Conservation (phyloP, 2,113 vertebrate genomes). For the Prinia subflava region DNA sequence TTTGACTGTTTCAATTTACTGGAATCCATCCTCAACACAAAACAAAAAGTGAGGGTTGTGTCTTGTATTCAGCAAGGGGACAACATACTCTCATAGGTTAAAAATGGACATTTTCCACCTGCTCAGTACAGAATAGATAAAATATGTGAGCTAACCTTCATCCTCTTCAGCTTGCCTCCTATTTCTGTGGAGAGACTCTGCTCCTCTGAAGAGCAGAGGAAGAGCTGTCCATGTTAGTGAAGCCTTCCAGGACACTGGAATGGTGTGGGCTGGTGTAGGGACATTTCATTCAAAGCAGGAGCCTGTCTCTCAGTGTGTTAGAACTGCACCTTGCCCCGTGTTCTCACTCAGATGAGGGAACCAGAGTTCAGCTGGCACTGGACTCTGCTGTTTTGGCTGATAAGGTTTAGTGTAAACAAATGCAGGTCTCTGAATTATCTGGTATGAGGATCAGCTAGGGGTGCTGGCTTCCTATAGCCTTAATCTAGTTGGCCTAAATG, state of each 20-base stretch:
- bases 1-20: not conserved
- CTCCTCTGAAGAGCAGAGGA: not conserved
- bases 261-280: not conserved
- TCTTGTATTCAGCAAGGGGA: not conserved
- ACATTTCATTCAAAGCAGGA: not conserved
- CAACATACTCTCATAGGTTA: not conserved
- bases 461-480: slow-evolving; percentile 70
- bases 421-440: slow-evolving; percentile 65
- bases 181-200: not conserved
- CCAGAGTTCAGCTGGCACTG: not conserved
- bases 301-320: not conserved
- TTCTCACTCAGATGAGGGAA: not conserved
- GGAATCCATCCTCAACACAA: not conserved
- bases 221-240: not conserved
- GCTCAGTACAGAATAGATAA: not conserved
- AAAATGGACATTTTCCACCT: not conserved
- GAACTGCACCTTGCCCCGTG: not conserved
- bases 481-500: slow-evolving; percentile 74
- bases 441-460: slow-evolving; percentile 43
- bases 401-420: slow-evolving; percentile 53
- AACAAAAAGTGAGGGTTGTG: not conserved
- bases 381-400: not conserved
- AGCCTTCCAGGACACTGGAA: not conserved
- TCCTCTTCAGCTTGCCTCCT: not conserved
- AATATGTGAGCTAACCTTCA: not conserved